Percentiles rank a stretch among this genome's conserved stretches.
phyloP scores from a whole-genome alignment of 2,113 vertebrate genomes.

The Scytalopus superciliaris region DNA sequence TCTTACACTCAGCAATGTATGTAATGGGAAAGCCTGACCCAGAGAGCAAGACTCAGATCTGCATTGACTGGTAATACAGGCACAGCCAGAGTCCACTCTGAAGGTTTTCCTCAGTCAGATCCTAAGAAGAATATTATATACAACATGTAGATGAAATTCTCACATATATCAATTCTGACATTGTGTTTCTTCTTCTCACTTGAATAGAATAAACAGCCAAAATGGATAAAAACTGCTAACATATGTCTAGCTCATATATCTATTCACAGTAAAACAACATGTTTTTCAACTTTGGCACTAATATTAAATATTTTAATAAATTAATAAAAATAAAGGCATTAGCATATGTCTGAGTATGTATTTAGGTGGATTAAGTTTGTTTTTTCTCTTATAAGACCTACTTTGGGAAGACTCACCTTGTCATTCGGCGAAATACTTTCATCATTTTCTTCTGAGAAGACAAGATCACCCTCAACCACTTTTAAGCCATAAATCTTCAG shows the following conservation, averaged over 20 bases:
- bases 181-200: background rate
- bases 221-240: background rate
- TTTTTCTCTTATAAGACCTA: background rate
- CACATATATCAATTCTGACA: background rate
- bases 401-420: conserved; percentile 67
- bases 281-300: background rate
- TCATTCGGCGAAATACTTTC: conserved; percentile 32
- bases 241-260: background rate
- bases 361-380: background rate
- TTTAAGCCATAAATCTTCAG: conserved; percentile 77
- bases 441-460: conserved; percentile 65
- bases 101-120: background rate
- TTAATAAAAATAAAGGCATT: background rate
- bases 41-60: background rate
- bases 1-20: background rate
- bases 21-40: background rate
- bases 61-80: background rate
- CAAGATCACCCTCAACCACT: conserved; percentile 86
- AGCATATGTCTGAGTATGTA: background rate
- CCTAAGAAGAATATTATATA: background rate
- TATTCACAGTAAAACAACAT: background rate
- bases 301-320: background rate
- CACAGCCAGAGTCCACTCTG: background rate
- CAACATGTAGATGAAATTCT: background rate
- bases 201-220: background rate